Conservation (phyloP, 35 echinoderm and acorn worm species). For the Chiridota heheva region DNA sequence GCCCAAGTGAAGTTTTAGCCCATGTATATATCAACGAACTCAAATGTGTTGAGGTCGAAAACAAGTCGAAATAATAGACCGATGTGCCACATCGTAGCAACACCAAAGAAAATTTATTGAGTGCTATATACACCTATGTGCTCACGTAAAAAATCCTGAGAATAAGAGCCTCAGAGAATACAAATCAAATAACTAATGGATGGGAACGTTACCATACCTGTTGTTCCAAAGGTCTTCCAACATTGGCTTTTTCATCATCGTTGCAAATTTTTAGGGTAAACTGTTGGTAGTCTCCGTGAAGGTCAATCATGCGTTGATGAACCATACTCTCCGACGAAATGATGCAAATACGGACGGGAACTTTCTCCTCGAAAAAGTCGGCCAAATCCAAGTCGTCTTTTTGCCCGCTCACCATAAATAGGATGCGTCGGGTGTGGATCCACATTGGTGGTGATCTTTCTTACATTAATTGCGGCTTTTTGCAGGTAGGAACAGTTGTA, state of each 20-base stretch:
- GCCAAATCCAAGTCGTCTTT: slow-evolving; percentile 31
- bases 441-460: background rate
- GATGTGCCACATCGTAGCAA: too few relatives aligned
- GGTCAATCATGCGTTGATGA: background rate
- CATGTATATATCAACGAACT: too few relatives aligned
- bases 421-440: slow-evolving; percentile 22
- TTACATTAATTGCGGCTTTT: background rate
- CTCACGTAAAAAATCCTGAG: too few relatives aligned
- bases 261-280: slow-evolving; percentile 4
- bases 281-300: slow-evolving; percentile 41
- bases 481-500: slow-evolving; percentile 33
- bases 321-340: slow-evolving; percentile 33
- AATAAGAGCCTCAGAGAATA: too few relatives aligned
- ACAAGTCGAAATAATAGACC: too few relatives aligned
- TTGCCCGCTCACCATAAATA: slow-evolving; percentile 27
- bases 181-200: too few relatives aligned
- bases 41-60: too few relatives aligned
- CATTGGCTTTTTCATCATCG: slow-evolving; percentile 49
- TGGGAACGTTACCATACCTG: too few relatives aligned
- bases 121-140: too few relatives aligned
- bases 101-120: too few relatives aligned
- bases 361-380: too few relatives aligned
- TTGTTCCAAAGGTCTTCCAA: slow-evolving; percentile 25
- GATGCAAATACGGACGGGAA: slow-evolving; percentile 33
- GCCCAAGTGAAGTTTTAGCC: too few relatives aligned